These are phyloP conservation scores for Carpatolechia fugitivella DNA, from an alignment of 2,888 invertebrate species.

Conservation along the genomic window DNA sequence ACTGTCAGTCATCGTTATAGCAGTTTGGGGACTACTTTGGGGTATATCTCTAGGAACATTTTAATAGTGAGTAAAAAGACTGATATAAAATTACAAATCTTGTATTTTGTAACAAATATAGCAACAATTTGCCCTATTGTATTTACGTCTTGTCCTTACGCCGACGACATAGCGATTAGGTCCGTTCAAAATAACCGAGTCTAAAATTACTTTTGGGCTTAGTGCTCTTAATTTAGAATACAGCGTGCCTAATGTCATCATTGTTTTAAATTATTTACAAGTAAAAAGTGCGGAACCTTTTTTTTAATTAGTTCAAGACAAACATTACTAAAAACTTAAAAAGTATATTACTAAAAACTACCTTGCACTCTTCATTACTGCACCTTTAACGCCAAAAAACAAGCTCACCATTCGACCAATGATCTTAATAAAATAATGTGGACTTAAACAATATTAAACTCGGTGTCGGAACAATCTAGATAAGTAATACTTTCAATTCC, in stretches of 20 bases:
- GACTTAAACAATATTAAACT: conserved; percentile 10
- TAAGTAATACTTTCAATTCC: conserved; percentile 16
- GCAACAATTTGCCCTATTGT: not conserved
- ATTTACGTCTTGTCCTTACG: too few species aligned
- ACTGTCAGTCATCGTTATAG: conserved; percentile 40
- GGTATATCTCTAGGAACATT: not conserved
- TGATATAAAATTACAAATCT: not conserved
- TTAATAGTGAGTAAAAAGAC: too few species aligned
- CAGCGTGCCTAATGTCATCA: too few species aligned
- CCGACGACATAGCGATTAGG: too few species aligned
- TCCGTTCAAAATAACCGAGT: too few species aligned
- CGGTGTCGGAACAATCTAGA: conserved; percentile 14
- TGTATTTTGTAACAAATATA: not conserved
- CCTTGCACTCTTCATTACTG: not conserved
- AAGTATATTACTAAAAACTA: too few species aligned
- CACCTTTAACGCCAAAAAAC: not conserved
- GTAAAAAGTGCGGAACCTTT: too few species aligned
- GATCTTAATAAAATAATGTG: conserved; percentile 13
- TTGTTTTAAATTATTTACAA: too few species aligned
- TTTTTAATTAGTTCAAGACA: too few species aligned
- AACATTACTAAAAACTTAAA: too few species aligned
- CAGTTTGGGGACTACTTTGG: conserved; percentile 3
- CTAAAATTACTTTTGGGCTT: too few species aligned
- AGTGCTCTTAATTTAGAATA: too few species aligned
- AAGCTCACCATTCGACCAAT: not conserved